phyloP scores from a whole-genome alignment of 2,797 vertebrate species.

The Alfaro cultratus region DNA sequence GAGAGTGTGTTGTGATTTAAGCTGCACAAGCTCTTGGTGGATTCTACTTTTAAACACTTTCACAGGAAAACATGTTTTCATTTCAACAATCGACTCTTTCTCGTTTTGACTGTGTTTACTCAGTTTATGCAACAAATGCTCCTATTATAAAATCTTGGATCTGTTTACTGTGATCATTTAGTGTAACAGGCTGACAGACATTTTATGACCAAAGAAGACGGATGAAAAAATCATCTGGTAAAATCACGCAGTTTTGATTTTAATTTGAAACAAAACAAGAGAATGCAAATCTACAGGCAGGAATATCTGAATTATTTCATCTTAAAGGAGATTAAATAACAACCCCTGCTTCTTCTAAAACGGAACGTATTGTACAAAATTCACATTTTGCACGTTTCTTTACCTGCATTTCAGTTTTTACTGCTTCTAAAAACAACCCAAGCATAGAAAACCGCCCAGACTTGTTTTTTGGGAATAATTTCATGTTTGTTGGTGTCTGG shows the following conservation, averaged over 20 bases:
- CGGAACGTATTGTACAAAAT: too few relatives aligned
- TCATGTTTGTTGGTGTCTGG: too few relatives aligned
- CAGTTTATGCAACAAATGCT: not conserved
- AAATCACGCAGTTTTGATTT: not conserved
- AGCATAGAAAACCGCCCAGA: too few relatives aligned
- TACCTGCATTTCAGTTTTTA: too few relatives aligned
- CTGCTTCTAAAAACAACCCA: too few relatives aligned
- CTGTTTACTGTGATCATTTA: not conserved
- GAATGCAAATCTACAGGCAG: not conserved
- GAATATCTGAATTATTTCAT: too few relatives aligned
- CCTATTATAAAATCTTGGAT: not conserved
- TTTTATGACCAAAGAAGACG: not conserved
- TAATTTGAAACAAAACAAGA: not conserved
- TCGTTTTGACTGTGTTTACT: not conserved
- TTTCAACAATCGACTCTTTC: not conserved
- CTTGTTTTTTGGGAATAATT: too few relatives aligned
- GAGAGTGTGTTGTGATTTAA: constrained; percentile 22
- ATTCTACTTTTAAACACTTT: constrained; percentile 6
- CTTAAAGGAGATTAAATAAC: not conserved
- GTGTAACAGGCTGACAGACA: not conserved
- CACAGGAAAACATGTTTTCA: not conserved
- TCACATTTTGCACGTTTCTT: too few relatives aligned
- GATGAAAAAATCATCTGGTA: not conserved
- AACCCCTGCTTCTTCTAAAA: too few relatives aligned
- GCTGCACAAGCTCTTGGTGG: constrained; percentile 15